Conservation (phyloP, 2,888 invertebrate species). For the Allygus modestus region DNA sequence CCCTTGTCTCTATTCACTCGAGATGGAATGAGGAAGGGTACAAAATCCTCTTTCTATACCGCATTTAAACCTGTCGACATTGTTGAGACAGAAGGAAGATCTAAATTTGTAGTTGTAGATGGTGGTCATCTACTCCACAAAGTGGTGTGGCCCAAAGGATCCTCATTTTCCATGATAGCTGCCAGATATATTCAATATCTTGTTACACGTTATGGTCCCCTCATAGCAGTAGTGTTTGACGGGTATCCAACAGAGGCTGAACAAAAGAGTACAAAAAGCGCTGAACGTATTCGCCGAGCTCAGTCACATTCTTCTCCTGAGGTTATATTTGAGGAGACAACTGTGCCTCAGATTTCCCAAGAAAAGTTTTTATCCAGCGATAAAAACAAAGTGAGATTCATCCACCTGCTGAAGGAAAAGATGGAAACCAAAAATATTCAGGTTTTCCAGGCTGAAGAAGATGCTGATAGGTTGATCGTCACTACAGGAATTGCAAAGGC, state of each 20-base stretch:
- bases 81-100: too few relatives aligned
- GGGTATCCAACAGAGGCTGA: conserved; percentile 65
- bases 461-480: conserved; percentile 69
- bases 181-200: conserved; percentile 70
- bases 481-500: conserved; percentile 65
- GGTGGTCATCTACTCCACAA: too few relatives aligned
- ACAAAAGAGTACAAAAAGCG: conserved; percentile 54
- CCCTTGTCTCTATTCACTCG: too few relatives aligned
- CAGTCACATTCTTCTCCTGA: conserved; percentile 62
- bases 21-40: too few relatives aligned
- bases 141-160: too few relatives aligned
- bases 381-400: conserved; percentile 69
- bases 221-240: conserved; percentile 69
- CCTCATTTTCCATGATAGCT: conserved; percentile 66
- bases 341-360: conserved; percentile 64
- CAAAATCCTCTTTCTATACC: too few relatives aligned
- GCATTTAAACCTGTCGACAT: too few relatives aligned
- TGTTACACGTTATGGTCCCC: conserved; percentile 67
- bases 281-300: neutral
- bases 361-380: conserved; percentile 69
- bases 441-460: conserved; percentile 67
- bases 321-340: conserved; percentile 67
- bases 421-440: conserved; percentile 59
- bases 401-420: conserved; percentile 68
- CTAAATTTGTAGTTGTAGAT: too few relatives aligned